Evolutionary conservation across 2,113 vertebrate species (phyloP), one percentile per base, ranked within the genome.

Genomic region (Pitta sordida): DNA sequence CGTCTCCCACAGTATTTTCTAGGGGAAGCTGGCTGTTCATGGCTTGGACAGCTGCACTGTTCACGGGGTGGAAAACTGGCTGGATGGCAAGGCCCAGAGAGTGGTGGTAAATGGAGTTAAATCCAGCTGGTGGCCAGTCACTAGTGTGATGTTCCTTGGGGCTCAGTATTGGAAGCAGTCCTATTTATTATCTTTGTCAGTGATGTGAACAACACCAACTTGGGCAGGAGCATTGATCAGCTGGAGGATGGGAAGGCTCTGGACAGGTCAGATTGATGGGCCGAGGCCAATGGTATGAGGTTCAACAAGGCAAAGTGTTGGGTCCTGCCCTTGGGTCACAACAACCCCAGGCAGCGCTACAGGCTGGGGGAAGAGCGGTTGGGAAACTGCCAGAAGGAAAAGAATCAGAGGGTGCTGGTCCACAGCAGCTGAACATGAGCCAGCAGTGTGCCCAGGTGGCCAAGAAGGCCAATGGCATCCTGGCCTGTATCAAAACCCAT

Each of bases 321-420:
- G 22, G 23, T 86, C 32, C 53, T 86, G 37, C 48, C 4, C 6
- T 8, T 78, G 39, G 8, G 16, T 53, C 24, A 48, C 39, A 48
- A 6, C n/a, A 77, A 26, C 19, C 11, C 23, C 34, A 48, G 2
- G 24, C 34, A 34, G 9, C 3, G 4, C 15, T 56, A 5, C 34
- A 36, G 41, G 7, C 49, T 60, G 56, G 34, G 21, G 27, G 34
- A 39, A 11, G 56, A 5, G 21, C 3, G n/a, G 26, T 55, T 79
- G 56, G 29, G 39, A 63, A 49, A 7, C 49, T 79, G 49, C 1
- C 0, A 26, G 15, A 24, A 7, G 16, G 34, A 26, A n/a, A 24
- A 63, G 48, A 16, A 34, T 13, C 23, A 62, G 16, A 13, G 7
- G 0, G 0, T 15, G 9, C 20, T 41, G 30, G 30, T 10, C 0